Percentiles rank a stretch among this genome's conserved stretches.
These are phyloP conservation scores for Drosophila meridionalis DNA, from an alignment of 2,888 invertebrate species.

Conservation along the genomic window DNA sequence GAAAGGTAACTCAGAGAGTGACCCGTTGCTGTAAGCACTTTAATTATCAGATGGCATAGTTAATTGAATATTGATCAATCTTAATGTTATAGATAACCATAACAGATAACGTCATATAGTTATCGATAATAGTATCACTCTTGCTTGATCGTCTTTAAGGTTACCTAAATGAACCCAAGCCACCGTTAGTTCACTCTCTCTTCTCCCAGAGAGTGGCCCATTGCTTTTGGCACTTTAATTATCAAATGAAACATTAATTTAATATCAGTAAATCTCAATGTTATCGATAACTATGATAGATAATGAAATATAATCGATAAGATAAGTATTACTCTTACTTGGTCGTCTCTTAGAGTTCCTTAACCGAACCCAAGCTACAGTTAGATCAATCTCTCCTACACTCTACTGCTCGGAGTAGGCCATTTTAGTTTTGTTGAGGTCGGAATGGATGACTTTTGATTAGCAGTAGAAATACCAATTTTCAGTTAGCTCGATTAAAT, in stretches of 20 bases:
- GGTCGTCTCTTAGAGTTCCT: too few species aligned
- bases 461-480: background rate
- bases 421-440: background rate
- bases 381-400: too few species aligned
- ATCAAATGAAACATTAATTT: too few species aligned
- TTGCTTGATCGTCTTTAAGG: background rate
- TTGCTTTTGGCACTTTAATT: too few species aligned
- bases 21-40: background rate
- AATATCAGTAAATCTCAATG: too few species aligned
- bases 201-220: too few species aligned
- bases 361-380: too few species aligned
- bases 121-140: background rate
- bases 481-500: constrained; percentile 5
- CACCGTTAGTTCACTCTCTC: too few species aligned
- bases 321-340: too few species aligned
- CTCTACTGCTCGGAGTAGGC: too few species aligned
- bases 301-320: too few species aligned
- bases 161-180: too few species aligned
- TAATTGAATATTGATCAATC: background rate
- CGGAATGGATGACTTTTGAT: background rate
- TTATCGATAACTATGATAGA: background rate
- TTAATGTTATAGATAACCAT: background rate
- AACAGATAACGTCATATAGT: background rate
- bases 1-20: background rate
- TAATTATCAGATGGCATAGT: background rate